Conservation (phyloP, 2,797 vertebrate genomes). For the Sarcophilus harrisii region DNA sequence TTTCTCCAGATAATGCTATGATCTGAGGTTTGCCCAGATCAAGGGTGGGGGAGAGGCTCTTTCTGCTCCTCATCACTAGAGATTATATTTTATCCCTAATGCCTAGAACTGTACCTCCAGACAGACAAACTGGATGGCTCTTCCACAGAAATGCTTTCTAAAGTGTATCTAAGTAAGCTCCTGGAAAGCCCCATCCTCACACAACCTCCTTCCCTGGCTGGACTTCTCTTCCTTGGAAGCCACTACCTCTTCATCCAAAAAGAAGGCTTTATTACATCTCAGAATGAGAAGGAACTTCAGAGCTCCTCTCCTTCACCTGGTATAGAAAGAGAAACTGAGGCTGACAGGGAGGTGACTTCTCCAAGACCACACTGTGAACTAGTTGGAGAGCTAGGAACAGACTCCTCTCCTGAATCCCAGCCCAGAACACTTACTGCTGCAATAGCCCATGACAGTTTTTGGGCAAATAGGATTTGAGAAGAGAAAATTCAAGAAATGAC, state of each 20-base stretch:
- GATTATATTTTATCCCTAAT: neutral
- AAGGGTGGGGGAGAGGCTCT: too few species aligned
- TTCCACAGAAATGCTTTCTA: neutral
- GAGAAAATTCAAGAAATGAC: neutral
- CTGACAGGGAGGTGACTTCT: neutral
- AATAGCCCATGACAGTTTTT: neutral
- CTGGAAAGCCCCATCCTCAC: neutral
- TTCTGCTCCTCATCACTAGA: neutral
- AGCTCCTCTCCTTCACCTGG: neutral
- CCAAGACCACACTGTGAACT: neutral
- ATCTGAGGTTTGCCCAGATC: too few species aligned
- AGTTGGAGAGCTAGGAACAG: neutral
- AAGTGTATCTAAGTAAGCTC: neutral
- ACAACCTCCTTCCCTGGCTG: neutral
- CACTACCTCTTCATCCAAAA: neutral
- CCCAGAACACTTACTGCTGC: neutral
- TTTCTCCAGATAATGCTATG: too few species aligned
- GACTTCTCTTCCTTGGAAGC: neutral
- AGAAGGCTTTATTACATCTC: neutral
- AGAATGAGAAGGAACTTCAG: neutral
- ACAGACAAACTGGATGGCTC: neutral
- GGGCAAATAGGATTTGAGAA: neutral
- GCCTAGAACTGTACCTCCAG: neutral
- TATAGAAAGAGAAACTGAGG: neutral
- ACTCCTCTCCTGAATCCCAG: neutral